Evolutionary conservation across 1,140 invertebrate genomes (phyloP), one percentile per base, ranked within the genome.

Genomic region (Neocloeon triangulifer): DNA sequence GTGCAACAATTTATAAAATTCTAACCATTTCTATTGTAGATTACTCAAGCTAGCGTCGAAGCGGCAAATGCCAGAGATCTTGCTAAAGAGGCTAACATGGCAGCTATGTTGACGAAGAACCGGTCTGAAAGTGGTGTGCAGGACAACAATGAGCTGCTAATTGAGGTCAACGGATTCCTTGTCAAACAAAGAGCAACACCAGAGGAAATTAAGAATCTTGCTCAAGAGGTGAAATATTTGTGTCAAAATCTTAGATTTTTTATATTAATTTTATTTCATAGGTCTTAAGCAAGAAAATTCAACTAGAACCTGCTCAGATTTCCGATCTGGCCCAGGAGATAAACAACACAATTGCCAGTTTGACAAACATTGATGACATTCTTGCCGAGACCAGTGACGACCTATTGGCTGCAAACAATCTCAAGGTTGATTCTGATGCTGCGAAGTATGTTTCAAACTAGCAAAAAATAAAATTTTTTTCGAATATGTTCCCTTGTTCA

Each of bases 331-430:
- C 86, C 2, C 57, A 68, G 22, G 60, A 77, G 41, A 95, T 96
- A 32, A 80, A 84, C 45, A 56, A 68, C 12, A 85, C 84, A 5
- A 78, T 94, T 5, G 65, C 69, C 3, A 76, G 75, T 6, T 53
- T 95, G 4, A 86, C 78, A 19, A 69, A 95, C 48, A 88, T 91
- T 34, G 82, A 94, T 43, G 62, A 64, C 36, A 95, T 95, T 42
- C 69, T 95, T 22, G 58, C 61, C 15, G 86, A 76, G 28, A 95
- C 91, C 0, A 64, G 66, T 30, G 65, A 68, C 19, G 79, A 89
- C 52, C 53, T 89, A 27, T 53, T 61, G 16, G 53, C 56, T 39
- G 86, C 86, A 1, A 66, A 76, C 41, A 43, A 57, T 5, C 56
- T 94, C 0, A 84, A 88, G 46, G 51, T 62, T 32, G 59, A 64